Percentiles rank a stretch among this genome's conserved stretches.
These are phyloP conservation scores for Idaea straminata DNA, from an alignment of 2,888 invertebrate genomes.

Conservation along the genomic window DNA sequence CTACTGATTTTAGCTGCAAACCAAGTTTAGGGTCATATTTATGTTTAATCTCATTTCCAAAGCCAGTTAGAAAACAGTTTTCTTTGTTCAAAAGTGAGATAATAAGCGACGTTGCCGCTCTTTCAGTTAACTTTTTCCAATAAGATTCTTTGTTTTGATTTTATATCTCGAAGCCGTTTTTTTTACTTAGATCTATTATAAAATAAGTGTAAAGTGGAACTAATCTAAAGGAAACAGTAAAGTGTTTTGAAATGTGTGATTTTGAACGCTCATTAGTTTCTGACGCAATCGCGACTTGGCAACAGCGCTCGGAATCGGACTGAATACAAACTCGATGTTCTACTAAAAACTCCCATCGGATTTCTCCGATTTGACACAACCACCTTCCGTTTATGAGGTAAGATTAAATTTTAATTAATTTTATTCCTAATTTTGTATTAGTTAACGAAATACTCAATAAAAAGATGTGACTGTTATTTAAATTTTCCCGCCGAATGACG, in stretches of 20 bases:
- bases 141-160: constrained; percentile 20
- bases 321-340: constrained; percentile 61
- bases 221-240: constrained; percentile 55
- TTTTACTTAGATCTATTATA: constrained; percentile 21
- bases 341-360: constrained; percentile 51
- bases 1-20: constrained; percentile 4
- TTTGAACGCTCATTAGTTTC: constrained; percentile 67
- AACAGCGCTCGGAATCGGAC: constrained; percentile 68
- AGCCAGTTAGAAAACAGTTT: constrained; percentile 20
- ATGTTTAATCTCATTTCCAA: constrained; percentile 7
- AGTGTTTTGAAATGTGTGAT: constrained; percentile 68
- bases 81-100: constrained; percentile 56
- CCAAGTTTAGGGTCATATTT: neutral
- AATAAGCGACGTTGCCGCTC: constrained; percentile 71
- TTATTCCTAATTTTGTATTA: neutral
- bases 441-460: constrained; percentile 18
- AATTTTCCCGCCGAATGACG: constrained; percentile 73
- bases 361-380: constrained; percentile 45
- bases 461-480: constrained; percentile 47
- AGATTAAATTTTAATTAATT: constrained; percentile 34
- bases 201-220: constrained; percentile 31
- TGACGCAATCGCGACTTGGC: constrained; percentile 78
- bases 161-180: constrained; percentile 16
- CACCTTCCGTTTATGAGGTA: constrained; percentile 61
- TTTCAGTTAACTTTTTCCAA: constrained; percentile 40